These are phyloP conservation scores for Crotalus horridus DNA, from an alignment of 2,113 vertebrate species.

Conservation along the genomic window DNA sequence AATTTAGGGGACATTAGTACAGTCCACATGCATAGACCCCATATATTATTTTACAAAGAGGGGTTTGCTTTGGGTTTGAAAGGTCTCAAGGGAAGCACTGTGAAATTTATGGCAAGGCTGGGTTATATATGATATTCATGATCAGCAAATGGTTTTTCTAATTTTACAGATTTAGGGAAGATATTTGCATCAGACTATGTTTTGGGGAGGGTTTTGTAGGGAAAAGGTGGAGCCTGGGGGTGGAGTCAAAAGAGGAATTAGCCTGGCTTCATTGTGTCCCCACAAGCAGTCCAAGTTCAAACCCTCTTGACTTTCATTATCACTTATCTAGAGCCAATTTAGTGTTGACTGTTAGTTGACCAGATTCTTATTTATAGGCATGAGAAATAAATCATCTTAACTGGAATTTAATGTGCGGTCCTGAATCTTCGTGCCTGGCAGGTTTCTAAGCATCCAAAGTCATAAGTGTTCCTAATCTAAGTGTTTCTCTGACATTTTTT, in stretches of 20 bases:
- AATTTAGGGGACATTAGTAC: constrained; percentile 47
- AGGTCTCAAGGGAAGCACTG: constrained; percentile 10
- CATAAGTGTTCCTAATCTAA: too few species aligned
- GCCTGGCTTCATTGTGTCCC: neutral
- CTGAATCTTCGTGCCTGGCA: too few species aligned
- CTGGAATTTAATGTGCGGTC: too few species aligned
- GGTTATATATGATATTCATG: constrained; percentile 25
- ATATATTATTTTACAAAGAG: constrained; percentile 45
- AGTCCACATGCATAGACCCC: constrained; percentile 42
- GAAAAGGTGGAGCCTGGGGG: neutral
- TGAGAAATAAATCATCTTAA: too few species aligned
- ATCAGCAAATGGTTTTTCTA: neutral
- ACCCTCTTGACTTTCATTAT: too few species aligned
- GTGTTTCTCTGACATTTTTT: too few species aligned
- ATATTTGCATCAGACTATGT: neutral
- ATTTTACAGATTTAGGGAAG: neutral
- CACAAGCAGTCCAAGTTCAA: neutral
- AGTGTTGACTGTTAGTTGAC: too few species aligned
- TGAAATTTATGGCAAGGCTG: constrained; percentile 49
- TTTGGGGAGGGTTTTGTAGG: neutral
- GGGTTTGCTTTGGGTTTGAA: constrained; percentile 11
- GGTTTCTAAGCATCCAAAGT: too few species aligned
- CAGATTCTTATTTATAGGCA: too few species aligned
- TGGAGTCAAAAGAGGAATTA: neutral
- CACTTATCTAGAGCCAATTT: too few species aligned